phyloP scores from a whole-genome alignment of 92 coral and sea anemone genomes.

The Palythoa heliodiscus region DNA sequence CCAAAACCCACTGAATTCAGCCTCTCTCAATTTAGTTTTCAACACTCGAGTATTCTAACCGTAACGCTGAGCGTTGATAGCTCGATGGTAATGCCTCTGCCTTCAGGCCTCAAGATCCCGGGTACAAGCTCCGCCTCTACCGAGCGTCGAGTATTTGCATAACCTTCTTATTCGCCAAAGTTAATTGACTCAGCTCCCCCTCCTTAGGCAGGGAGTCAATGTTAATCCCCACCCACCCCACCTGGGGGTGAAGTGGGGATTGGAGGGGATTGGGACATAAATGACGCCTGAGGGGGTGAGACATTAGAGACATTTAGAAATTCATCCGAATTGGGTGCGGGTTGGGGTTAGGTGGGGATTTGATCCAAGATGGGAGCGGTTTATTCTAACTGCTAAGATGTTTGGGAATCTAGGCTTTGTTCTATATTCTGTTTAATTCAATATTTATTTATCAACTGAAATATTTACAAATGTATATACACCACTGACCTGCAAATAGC shows the following conservation, averaged over 20 bases:
- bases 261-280: neutral
- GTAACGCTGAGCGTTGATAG: too few relatives aligned
- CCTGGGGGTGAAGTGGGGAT: slow-evolving; percentile 5
- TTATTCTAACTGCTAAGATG: neutral
- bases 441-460: neutral
- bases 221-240: neutral
- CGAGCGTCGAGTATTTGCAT: too few relatives aligned
- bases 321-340: neutral
- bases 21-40: too few relatives aligned
- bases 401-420: neutral
- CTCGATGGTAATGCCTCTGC: too few relatives aligned
- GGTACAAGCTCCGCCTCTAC: too few relatives aligned
- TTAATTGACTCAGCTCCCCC: too few relatives aligned
- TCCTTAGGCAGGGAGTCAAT: neutral
- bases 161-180: too few relatives aligned
- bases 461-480: too few relatives aligned
- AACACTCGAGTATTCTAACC: too few relatives aligned
- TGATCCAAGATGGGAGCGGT: neutral
- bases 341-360: neutral
- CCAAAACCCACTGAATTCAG: too few relatives aligned
- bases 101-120: too few relatives aligned
- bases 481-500: too few relatives aligned
- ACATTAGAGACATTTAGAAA: slow-evolving; percentile 1
- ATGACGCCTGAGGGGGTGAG: slow-evolving; percentile 5
- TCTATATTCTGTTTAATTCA: neutral